Base-by-base conservation (phyloP, 2,113 vertebrate species). In the Bostrychus sinensis region DNA sequence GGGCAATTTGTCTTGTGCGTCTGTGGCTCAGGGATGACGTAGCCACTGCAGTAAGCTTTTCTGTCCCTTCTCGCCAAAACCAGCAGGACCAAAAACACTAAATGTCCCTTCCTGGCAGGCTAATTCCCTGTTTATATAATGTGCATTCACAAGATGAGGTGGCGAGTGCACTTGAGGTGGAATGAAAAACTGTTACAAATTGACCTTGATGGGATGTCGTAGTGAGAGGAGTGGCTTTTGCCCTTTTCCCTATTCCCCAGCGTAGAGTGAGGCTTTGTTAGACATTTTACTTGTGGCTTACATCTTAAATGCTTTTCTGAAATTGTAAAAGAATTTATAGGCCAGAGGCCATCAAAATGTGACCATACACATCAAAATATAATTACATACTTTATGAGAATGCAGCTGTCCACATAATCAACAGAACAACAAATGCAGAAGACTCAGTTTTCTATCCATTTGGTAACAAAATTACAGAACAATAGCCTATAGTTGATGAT, bases 171-270 rank as follows among this genome's bases (percentile, higher is more conserved):
- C 71, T 78, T 72, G 59, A 81, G 75, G 77, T 39, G 16, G 60
- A 68, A 72, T 60, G 76, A 62, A 51, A 78, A 80, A 76, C 67
- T 26, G 12, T 42, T 28, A 61, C 56, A 78, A 72, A 81, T 75
- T 82, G 78, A 85, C 84, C 82, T 84, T 85, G 78, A 84, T 78
- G 57, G 57, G 75, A 79, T 37, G 67, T 70, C 37, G 20, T 53
- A 23, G 45, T 38, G 56, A 72, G 56, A 71, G 34, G 50, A 75
- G 67, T 34, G 64, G 63, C 53, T 71, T 77, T 72, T 82, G 56
- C 45, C 46, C 42, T 71, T 76, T 64, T 77, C 58, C 56, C 78
- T 46, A 50, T 71, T 22, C 6, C 25, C 41, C 37, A 50, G n/a
- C 60, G 42, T 32, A 36, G 37, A 59, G 17, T 37, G 59, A 22